Base-by-base conservation (phyloP, 1,140 invertebrate species). In the Oreohelix idahoensis region DNA sequence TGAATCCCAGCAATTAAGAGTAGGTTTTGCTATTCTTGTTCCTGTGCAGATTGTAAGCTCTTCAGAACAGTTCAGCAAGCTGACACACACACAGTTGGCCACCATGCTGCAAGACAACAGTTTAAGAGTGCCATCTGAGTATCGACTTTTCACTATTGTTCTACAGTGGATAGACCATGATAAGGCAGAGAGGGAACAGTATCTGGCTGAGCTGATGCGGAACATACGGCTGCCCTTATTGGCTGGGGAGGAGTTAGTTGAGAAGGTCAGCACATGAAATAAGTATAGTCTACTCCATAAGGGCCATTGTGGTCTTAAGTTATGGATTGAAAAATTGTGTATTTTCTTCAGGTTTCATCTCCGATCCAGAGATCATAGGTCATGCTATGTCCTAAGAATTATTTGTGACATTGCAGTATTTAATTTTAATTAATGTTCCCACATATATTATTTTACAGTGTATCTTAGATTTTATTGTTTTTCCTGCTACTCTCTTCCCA, bases 231-330 rank as follows among this genome's bases (percentile, higher is more conserved):
- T 92, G 15, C 91, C 91, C 5, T 83, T 92, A 29, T 82, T 92
- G 45, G 86, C 90, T 15, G 91, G 91, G 20, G 91, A 92, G 71
- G 91, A 92, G 81, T 84, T 92, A 17, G 91, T 92, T 1, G 91
- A 92, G 76, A 92, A 91, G 83, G 90, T 92, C 5, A 75, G 42
- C 10, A 51, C 2, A 17, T 49, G n/a, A n/a, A n/a, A n/a, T n/a
- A n/a, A n/a, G n/a, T n/a, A n/a, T n/a, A n/a, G n/a, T n/a, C n/a
- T n/a, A n/a, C n/a, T n/a, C n/a, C n/a, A n/a, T n/a, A n/a, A n/a
- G n/a, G n/a, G n/a, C n/a, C n/a, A n/a, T n/a, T n/a, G n/a, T n/a
- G n/a, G n/a, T n/a, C n/a, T n/a, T n/a, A n/a, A n/a, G n/a, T n/a
- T n/a, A n/a, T n/a, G n/a, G n/a, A n/a, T n/a, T n/a, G n/a, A n/a